Percentiles rank a stretch among this genome's conserved stretches.
Conservation (phyloP, 2,113 vertebrate species). For the Sigmodon hispidus region DNA sequence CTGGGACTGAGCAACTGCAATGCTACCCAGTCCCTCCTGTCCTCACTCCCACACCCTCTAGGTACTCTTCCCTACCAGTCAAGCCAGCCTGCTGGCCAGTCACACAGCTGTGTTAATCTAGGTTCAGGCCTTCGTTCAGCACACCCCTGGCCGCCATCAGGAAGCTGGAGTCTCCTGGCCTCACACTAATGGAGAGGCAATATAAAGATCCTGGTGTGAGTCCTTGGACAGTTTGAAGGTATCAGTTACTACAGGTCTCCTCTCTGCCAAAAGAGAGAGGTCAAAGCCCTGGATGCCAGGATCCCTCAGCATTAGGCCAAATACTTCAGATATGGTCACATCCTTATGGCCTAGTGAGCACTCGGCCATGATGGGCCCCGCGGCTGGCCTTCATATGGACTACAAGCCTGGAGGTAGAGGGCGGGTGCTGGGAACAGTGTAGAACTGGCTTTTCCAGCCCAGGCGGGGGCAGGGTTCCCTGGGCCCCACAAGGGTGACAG, state of each 20-base stretch:
- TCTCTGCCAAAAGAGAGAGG: not conserved
- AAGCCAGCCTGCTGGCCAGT: not conserved
- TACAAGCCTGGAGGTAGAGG: not conserved
- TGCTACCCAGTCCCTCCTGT: conserved; percentile 38
- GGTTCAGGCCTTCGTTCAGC: not conserved
- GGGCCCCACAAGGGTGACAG: conserved; percentile 56
- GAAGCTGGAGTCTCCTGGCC: not conserved
- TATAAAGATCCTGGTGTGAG: not conserved
- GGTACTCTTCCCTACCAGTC: not conserved
- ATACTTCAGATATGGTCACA: fast-evolving
- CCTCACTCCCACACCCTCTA: not conserved
- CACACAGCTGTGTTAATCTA: not conserved
- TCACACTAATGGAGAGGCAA: fast-evolving
- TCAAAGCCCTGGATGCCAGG: not conserved
- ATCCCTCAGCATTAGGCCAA: too few relatives aligned
- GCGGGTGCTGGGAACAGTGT: not conserved
- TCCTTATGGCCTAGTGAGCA: fast-evolving
- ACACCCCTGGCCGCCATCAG: fast-evolving
- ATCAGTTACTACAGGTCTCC: not conserved
- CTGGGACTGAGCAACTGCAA: not conserved
- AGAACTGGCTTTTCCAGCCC: conserved; percentile 71
- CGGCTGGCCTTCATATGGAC: not conserved
- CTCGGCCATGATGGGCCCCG: not conserved
- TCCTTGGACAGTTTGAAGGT: not conserved
- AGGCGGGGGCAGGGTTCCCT: conserved; percentile 11